Base-by-base conservation (phyloP, 2,888 invertebrate genomes). In the Acronicta leporina region DNA sequence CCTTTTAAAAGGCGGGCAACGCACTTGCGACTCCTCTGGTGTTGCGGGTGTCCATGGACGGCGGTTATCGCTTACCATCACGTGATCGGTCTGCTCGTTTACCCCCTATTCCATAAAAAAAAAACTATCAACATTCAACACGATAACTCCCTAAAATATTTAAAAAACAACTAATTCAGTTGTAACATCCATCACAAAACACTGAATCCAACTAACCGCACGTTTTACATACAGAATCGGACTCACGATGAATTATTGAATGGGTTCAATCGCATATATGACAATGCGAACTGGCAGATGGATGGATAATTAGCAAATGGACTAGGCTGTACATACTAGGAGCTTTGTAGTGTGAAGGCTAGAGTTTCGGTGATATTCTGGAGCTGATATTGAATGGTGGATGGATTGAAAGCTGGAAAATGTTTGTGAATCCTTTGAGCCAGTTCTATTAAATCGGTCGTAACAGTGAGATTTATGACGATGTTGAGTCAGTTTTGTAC, bases 281-380 rank as follows among this genome's bases (percentile, higher is more conserved):
- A 68, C 68, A 59, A 59, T 70, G 68, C 71, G 77, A 72, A 72
- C 57, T 63, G 72, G 51, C 65, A 68, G 75, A 53, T 54, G 68
- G 54, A 53, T 51, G 20, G 72, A 79, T 82, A 84, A 87, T 87
- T 86, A 87, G 82, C 84, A 82, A 86, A 87, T 85, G 83, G 80
- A 63, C 83, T 75, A 53, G 60, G 67, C 70, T 77, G 70, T 68
- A 71, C 63, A 35, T 20, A 20, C 13, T 13, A 5, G 40, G 2
- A 11, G 1, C 13, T 14, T 16, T 45, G 13, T 46, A 7, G 30
- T 33, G 30, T 9, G 30, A 14, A 46, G 15, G 11, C 15, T 7
- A 15, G 5, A 38, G 49, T 51, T 57, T 62, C 25, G 15, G 16
- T 73, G 48, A 52, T 73, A 60, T 68, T 60, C 55, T 35, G 9